Base-by-base conservation (phyloP, 2,797 vertebrate species). In the Ciconia nigra region DNA sequence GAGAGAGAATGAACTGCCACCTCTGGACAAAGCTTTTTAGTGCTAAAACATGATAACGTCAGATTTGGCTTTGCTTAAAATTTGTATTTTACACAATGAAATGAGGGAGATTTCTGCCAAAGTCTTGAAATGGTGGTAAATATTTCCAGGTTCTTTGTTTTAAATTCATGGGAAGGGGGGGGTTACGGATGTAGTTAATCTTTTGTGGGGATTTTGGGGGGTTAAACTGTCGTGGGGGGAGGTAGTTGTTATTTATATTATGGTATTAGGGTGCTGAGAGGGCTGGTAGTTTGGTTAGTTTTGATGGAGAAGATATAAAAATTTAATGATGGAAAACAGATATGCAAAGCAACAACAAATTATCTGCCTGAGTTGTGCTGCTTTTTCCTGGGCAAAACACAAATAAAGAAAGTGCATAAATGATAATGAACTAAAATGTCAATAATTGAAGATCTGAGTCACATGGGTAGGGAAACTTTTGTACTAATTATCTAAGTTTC, bases 261-360 rank as follows among this genome's bases (percentile, higher is more conserved):
- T 0, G 4, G 33, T 52, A 72, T 84, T 70, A 66, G 78, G 84
- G 55, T 79, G 78, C 93, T 63, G 89, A 70, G 63, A 77, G 9
- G 58, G 39, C 81, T 93, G 74, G 58, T 51, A 41, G 72, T 88
- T 90, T 31, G 13, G 74, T 47, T 87, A 51, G 31, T 55, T 83
- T 89, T 91, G 92, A 87, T 89, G 90, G 92, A 94, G 93, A 59
- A 93, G 86, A 52, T 52, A 92, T 80, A 87, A 94, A 97, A 96
- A 76, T 95, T 93, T 93, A 93, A 95, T 92, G 90, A 85, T 55
- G 87, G 81, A 90, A 94, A 97, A 85, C 55, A 95, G 93, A 95
- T 89, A 93, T 55, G 90, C 93, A 93, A 89, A 96, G 78, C 61
- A 93, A 87, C 94, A 94, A 77, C 93, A 92, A 90, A 94, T 93